Base-by-base conservation (phyloP, 2,113 vertebrate species). In the Amphiprion ocellaris region DNA sequence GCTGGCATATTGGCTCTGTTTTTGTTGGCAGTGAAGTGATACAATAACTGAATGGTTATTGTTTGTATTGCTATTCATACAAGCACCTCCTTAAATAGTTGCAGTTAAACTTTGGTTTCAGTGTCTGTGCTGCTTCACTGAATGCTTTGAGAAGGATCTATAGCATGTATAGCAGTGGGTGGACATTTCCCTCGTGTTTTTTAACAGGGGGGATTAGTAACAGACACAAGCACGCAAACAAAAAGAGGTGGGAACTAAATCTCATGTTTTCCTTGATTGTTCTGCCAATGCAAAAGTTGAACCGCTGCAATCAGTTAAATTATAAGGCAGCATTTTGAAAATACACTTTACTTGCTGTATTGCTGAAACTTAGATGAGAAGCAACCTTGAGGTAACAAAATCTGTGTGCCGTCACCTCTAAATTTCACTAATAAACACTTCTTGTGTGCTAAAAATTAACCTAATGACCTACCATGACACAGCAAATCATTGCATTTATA, bases 181-280 rank as follows among this genome's bases (percentile, higher is more conserved):
- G 41, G 12, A 44, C 14, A 16, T 72, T 53, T 74, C 44, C 49
- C 41, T 73, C 47, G 9, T 83, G 86, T 58, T 62, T 86, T 74
- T 62, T 54, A 81, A 84, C 26, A 17, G 21, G 41, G 30, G 26
- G 64, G 39, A 64, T 83, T 73, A 56, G 70, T 54, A 66, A 64
- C 26, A 39, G 67, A 61, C 49, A 83, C 44, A 19, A 41, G 28
- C 39, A 24, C 19, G 53, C 70, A 55, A 41, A 83, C 41, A 50
- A 19, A 14, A 21, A 67, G 47, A 0, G 21, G 24, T 19, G 10
- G 8, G 10, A 52, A 28, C 26, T 16, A 59, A 49, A 41, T 5
- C 30, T 30, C 30, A 58, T 81, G 50, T 69, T 62, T 61, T 56
- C 24, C 23, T 28, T 15, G 24, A 64, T 41, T 4, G 39, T 62